Conservation (phyloP, 2,113 vertebrate genomes). For the Beaufortia kweichowensis region DNA sequence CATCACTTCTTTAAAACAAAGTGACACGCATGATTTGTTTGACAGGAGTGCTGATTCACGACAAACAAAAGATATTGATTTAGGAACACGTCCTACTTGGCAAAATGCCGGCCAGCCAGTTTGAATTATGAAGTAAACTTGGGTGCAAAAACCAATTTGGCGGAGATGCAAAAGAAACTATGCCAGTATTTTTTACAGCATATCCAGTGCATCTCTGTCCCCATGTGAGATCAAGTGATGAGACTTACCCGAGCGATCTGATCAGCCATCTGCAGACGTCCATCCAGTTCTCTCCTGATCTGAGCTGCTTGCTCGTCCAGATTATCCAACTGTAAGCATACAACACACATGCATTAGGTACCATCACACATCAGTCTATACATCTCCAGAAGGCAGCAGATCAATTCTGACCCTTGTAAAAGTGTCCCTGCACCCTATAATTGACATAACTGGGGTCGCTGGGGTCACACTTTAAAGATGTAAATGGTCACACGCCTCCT, state of each 20-base stretch:
- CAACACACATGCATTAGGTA: conserved; percentile 22
- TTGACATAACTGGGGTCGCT: conserved; percentile 6
- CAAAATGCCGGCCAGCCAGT: not conserved
- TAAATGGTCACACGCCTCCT: not conserved
- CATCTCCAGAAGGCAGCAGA: not conserved
- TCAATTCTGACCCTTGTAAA: conserved; percentile 19
- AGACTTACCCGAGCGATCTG: conserved; percentile 92
- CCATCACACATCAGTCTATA: conserved; percentile 2
- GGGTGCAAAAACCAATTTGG: conserved; percentile 6
- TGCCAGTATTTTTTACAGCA: not conserved
- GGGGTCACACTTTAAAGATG: conserved; percentile 17
- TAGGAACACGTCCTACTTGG: not conserved
- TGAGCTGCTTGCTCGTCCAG: conserved; percentile 98
- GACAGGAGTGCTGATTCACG: not conserved
- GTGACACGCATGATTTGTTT: not conserved
- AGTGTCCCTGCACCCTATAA: not conserved
- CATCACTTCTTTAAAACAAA: not conserved
- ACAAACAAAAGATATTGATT: not conserved
- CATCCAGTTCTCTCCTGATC: conserved; percentile 94
- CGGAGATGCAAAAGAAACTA: not conserved
- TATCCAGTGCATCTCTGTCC: conserved; percentile 14
- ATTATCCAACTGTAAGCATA: conserved; percentile 92
- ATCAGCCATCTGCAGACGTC: conserved; percentile 97
- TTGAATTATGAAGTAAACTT: conserved; percentile 10
- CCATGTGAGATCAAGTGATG: conserved; percentile 33